Evolutionary conservation across 1,140 invertebrate genomes (phyloP), one percentile per base, ranked within the genome.

Genomic region (Aplysia californica): DNA sequence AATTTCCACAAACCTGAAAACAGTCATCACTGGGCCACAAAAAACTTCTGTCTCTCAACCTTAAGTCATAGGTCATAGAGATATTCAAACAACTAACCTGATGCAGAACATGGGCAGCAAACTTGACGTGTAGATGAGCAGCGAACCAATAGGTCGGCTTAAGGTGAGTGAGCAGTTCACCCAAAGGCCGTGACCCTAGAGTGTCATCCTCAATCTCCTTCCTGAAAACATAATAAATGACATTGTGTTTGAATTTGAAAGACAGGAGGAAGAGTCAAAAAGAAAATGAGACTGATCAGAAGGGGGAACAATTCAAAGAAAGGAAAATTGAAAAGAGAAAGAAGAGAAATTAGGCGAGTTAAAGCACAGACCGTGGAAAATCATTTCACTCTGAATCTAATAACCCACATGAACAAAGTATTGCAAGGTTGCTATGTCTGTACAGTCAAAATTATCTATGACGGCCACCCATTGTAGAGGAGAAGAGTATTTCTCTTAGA

Each of bases 121-220:
- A 99, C 91, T 98, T 96, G 80, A 95, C 96, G 90, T 99, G 98
- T 59, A 99, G 91, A 92, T 99, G 98, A 59, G 97, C 98, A 64
- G 98, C 91, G 91, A 99, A 99, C 97, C 97, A 99, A 90, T 96
- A 97, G 0, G 91, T 90, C 23, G 98, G 98, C 87, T 95, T 92
- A 56, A 99, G 86, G 44, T 91, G 84, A 65, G 93, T 87, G 1
- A 99, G 88, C 20, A 99, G 87, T 81, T 97, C 94, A 89, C 94
- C 93, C 44, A 93, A 92, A 36, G 96, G 94, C 50, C 93, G 92
- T 91, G 95, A 98, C 5, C 98, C 98, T 5, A 99, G 90, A 69
- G 91, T 90, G 84, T 95, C 93, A 2, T 90, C 90, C 75, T 95
- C 92, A 81, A 99, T 94, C 82, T 99, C 97, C 55, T 94, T 31